A percentile compares a stretch with the other conserved stretches of the same genome.
Conservation (phyloP, 1,140 invertebrate species). For the Maniola jurtina region DNA sequence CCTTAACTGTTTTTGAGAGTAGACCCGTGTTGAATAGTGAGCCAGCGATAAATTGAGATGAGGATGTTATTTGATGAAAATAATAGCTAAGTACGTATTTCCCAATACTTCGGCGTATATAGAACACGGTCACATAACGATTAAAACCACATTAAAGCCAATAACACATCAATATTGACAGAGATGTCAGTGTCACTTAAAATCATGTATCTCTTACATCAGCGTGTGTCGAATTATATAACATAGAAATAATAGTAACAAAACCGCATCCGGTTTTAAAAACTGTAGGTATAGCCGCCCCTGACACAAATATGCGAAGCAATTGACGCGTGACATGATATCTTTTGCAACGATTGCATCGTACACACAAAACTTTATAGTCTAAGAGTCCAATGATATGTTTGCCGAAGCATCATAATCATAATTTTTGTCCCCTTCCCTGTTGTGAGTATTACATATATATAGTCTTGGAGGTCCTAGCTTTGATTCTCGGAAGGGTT, state of each 20-base stretch:
- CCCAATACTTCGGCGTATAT: neutral
- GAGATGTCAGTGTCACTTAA: slow-evolving; percentile 9
- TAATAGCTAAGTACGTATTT: no score
- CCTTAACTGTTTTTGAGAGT: no score
- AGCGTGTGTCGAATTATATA: slow-evolving; percentile 17
- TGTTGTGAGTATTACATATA: no score
- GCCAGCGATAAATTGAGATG: no score
- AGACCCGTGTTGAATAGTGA: no score
- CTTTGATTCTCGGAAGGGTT: no score
- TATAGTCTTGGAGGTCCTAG: no score
- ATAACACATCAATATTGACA: slow-evolving; percentile 9
- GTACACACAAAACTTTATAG: slow-evolving; percentile 21
- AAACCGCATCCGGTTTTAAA: slow-evolving; percentile 26
- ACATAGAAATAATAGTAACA: slow-evolving; percentile 14
- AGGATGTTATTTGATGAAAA: no score
- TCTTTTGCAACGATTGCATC: slow-evolving; percentile 24
- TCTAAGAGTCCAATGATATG: neutral
- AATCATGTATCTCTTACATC: slow-evolving; percentile 7
- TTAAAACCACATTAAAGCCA: neutral
- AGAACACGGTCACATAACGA: neutral
- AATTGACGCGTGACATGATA: slow-evolving; percentile 27
- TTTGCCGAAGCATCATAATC: neutral
- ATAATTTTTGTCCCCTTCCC: no score
- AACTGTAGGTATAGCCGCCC: slow-evolving; percentile 8
- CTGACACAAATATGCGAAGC: slow-evolving; percentile 27